phyloP scores from a whole-genome alignment of 2,113 vertebrate genomes.

The Macrotus californicus region DNA sequence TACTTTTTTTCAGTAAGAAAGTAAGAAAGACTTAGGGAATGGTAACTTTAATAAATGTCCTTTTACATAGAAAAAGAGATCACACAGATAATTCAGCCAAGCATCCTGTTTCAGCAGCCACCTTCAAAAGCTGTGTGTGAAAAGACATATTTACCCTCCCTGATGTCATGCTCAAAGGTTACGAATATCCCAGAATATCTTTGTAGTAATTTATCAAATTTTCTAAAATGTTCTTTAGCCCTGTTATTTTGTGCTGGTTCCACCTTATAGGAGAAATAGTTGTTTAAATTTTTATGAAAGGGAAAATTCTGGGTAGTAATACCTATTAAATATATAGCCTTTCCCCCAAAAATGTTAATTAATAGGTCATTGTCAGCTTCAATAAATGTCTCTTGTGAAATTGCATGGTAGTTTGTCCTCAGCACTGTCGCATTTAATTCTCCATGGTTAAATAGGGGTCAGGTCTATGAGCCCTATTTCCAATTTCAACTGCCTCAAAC shows the following conservation, averaged over 20 bases:
- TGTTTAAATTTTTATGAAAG: slow-evolving; percentile 44
- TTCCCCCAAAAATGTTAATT: neutral
- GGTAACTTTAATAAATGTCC: neutral
- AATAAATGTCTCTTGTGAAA: neutral
- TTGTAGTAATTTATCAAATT: neutral
- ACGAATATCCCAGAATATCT: slow-evolving; percentile 6
- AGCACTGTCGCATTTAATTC: slow-evolving; percentile 5
- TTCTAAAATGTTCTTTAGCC: neutral
- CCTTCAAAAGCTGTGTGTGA: neutral
- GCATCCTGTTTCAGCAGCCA: neutral
- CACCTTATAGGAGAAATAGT: neutral
- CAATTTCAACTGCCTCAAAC: neutral
- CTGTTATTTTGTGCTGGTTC: neutral
- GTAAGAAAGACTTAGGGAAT: slow-evolving; percentile 13
- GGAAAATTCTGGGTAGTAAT: neutral
- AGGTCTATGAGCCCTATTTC: too few species aligned
- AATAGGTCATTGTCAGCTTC: neutral
- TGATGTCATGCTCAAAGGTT: slow-evolving; percentile 11
- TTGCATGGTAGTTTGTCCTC: neutral
- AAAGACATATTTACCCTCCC: neutral
- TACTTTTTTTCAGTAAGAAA: neutral
- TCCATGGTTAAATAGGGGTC: neutral
- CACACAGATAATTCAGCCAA: neutral
- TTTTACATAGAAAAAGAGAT: neutral
- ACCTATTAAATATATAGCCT: neutral